Percentiles rank a stretch among this genome's conserved stretches.
Conservation (phyloP, 92 coral and sea anemone species). For the Porites cylindrica region DNA sequence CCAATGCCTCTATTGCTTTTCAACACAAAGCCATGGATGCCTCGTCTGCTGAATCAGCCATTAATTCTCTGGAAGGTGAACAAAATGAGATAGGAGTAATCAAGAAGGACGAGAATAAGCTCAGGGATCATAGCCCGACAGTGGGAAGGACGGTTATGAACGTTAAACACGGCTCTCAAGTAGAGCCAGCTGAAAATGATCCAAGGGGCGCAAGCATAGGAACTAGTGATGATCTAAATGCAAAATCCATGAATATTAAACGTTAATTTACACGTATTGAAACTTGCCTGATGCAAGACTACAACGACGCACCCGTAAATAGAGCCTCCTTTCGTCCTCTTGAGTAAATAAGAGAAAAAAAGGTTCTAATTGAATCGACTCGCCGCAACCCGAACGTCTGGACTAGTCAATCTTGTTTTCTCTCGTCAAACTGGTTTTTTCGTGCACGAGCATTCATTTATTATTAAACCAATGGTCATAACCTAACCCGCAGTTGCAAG, state of each 20-base stretch:
- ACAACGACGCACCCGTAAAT: no score
- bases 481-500: no score
- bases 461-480: no score
- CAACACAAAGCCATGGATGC: conserved; percentile 13
- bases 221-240: neutral
- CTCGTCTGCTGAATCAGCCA: conserved; percentile 46
- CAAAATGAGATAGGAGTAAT: neutral
- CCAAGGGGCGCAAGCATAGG: neutral
- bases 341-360: no score
- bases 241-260: neutral
- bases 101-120: conserved; percentile 10
- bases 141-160: conserved; percentile 20
- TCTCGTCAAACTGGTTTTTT: no score
- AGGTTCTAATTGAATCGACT: no score
- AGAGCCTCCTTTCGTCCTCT: no score
- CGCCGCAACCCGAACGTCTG: no score
- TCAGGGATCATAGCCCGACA: neutral
- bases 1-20: conserved; percentile 3
- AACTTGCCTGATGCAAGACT: no score
- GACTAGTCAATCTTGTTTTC: no score
- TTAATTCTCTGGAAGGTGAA: conserved; percentile 24
- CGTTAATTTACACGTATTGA: neutral
- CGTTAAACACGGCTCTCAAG: conserved; percentile 28
- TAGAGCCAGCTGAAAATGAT: conserved; percentile 21
- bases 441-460: no score